Evolutionary conservation across 2,113 vertebrate genomes (phyloP).

Genomic region (Hypomesus transpacificus): DNA sequence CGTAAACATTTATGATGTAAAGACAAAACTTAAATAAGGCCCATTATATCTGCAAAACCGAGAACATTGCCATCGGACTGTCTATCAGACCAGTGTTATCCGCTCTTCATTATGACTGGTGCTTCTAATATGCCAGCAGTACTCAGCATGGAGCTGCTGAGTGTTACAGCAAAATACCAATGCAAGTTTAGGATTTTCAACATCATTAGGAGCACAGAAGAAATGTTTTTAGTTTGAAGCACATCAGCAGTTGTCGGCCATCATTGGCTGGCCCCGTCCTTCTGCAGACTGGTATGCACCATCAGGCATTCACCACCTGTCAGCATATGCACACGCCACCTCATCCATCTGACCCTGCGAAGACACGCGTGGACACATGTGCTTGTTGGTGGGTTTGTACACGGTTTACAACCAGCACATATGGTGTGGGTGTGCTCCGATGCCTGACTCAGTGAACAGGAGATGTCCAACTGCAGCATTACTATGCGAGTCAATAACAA

Average conservation of each 20-base stretch:
- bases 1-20: too few species aligned
- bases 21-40: too few species aligned
- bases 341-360: conserved; percentile 47
- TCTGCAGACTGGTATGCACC: conserved; percentile 10
- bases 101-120: too few species aligned
- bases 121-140: too few species aligned
- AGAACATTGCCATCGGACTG: too few species aligned
- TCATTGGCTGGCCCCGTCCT: neutral
- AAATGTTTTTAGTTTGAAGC: neutral
- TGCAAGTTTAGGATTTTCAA: too few species aligned
- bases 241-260: neutral
- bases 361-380: conserved; percentile 54
- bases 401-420: conserved; percentile 59
- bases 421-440: neutral
- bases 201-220: neutral
- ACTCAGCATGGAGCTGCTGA: too few species aligned
- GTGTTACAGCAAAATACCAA: too few species aligned
- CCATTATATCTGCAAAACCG: too few species aligned
- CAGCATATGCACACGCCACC: conserved; percentile 47
- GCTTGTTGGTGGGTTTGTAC: conserved; percentile 45
- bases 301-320: conserved; percentile 54
- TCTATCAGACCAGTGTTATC: too few species aligned
- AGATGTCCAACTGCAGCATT: conserved; percentile 61
- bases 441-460: conserved; percentile 51
- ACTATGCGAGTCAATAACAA: conserved; percentile 64